Evolutionary conservation across 2,888 invertebrate species (phyloP).

Genomic region (Pegoplata infirma): DNA sequence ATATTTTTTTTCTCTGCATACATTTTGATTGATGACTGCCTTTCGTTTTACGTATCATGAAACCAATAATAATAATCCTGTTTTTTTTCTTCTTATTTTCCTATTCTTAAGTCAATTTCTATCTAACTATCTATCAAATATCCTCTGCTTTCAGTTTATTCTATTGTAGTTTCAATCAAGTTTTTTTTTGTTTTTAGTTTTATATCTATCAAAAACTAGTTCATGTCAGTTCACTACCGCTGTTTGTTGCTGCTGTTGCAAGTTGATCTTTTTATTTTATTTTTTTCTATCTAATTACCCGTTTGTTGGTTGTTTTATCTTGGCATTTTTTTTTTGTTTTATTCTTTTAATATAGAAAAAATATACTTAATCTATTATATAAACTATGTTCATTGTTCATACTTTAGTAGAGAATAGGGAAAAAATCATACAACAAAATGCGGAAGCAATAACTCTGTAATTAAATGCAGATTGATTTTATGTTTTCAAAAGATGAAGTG

Average conservation of each 20-base stretch:
- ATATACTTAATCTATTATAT: not conserved
- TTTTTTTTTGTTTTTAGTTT: no score
- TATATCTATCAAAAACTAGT: slow-evolving; percentile 46
- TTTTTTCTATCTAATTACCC: slow-evolving; percentile 52
- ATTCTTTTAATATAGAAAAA: slow-evolving; percentile 11
- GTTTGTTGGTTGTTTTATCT: slow-evolving; percentile 10
- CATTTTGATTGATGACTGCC: slow-evolving; percentile 58
- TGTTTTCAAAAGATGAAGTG: slow-evolving; percentile 34
- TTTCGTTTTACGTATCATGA: slow-evolving; percentile 32
- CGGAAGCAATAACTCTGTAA: slow-evolving; percentile 59
- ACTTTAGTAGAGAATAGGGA: not conserved
- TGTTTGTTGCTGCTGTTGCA: slow-evolving; percentile 30
- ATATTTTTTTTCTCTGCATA: slow-evolving; percentile 9
- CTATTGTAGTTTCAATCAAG: slow-evolving; percentile 23
- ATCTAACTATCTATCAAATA: slow-evolving; percentile 12
- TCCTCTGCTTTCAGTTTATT: slow-evolving; percentile 5
- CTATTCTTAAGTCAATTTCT: not conserved
- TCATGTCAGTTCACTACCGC: slow-evolving; percentile 25
- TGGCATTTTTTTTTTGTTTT: not conserved
- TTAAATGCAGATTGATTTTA: slow-evolving; percentile 60
- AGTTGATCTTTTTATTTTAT: slow-evolving; percentile 23
- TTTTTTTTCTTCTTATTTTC: not conserved
- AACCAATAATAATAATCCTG: slow-evolving; percentile 16
- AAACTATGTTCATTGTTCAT: not conserved
- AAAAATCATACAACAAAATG: slow-evolving; percentile 52